phyloP scores from a whole-genome alignment of 2,888 invertebrate species.

The Tipula lateralis region DNA sequence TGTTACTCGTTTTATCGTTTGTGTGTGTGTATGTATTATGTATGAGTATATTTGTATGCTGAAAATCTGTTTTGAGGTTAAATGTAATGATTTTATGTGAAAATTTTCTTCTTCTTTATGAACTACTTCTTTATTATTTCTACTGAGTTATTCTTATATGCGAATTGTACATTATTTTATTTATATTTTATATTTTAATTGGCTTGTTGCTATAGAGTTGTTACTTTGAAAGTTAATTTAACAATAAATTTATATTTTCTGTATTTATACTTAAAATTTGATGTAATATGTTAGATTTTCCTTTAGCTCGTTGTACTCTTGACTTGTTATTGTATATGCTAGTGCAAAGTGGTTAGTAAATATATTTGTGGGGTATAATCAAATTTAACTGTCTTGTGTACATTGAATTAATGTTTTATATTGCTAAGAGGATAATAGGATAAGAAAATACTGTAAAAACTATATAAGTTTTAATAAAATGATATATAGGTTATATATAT shows the following conservation, averaged over 20 bases:
- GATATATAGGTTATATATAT: background rate
- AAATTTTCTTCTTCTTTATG: background rate
- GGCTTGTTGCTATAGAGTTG: background rate
- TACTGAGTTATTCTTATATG: background rate
- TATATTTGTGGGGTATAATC: background rate
- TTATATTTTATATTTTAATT: background rate
- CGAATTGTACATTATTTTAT: too few relatives aligned
- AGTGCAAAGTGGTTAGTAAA: background rate
- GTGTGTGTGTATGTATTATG: background rate
- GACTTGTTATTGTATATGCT: background rate
- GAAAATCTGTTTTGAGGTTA: slow-evolving; percentile 11
- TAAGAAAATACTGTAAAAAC: background rate
- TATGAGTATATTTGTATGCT: background rate
- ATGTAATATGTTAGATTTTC: background rate
- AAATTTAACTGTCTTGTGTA: background rate
- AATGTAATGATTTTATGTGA: slow-evolving; percentile 6
- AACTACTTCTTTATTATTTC: background rate
- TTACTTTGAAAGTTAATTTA: slow-evolving; percentile 1
- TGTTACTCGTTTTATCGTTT: background rate
- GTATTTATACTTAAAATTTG: background rate
- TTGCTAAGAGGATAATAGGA: background rate
- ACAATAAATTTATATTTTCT: background rate
- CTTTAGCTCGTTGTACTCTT: background rate
- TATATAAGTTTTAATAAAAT: background rate
- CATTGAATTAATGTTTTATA: background rate